Percentiles rank a stretch among this genome's conserved stretches.
Conservation (phyloP, 2,113 vertebrate species). For the Laterallus jamaicensis region DNA sequence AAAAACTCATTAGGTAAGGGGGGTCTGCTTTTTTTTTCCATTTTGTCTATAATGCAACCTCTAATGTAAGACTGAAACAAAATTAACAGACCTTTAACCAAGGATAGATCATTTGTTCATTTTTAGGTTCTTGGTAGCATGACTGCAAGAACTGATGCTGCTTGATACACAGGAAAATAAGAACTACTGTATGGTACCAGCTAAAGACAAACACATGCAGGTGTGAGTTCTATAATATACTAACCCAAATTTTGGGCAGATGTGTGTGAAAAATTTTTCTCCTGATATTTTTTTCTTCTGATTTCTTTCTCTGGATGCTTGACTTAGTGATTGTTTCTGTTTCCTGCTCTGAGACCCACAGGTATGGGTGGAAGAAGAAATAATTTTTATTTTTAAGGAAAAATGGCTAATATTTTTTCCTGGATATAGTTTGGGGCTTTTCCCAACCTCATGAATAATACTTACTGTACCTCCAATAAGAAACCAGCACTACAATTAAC, state of each 20-base stretch:
- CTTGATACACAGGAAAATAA: not conserved
- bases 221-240: not conserved
- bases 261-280: not conserved
- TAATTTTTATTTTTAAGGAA: not conserved
- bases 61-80: not conserved
- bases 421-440: not conserved
- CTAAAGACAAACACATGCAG: not conserved
- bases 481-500: not conserved
- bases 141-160: not conserved
- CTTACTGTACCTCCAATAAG: not conserved
- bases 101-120: not conserved
- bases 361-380: not conserved
- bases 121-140: not conserved
- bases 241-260: not conserved
- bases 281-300: too few species aligned
- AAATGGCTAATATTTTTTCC: not conserved
- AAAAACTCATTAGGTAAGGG: not conserved
- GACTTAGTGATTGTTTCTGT: not conserved
- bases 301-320: not conserved
- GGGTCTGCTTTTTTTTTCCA: not conserved
- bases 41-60: not conserved
- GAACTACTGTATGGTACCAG: not conserved
- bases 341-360: not conserved
- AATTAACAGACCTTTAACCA: not conserved
- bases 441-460: not conserved